Evolutionary conservation across 2,113 vertebrate genomes (phyloP), one percentile per base, ranked within the genome.

Genomic region (Brachirus orientalis): DNA sequence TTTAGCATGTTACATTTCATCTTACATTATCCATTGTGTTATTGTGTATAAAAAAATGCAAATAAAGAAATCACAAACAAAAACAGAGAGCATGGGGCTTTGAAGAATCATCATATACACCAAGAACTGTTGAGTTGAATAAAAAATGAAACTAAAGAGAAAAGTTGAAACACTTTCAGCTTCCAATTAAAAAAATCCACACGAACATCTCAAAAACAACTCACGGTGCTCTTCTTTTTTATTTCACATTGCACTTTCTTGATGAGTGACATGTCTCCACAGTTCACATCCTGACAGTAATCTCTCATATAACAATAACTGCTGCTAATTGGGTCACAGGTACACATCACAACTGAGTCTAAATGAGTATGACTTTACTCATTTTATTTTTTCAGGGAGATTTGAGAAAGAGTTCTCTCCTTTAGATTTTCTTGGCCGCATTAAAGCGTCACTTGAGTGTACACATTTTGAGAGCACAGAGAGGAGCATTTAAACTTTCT

Each of bases 301-400:
- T 40, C 33, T 51, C 16, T 66, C 19, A 28, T 46, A 9, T 11
- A 45, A 51, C 35, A 19, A 50, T 16, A 22, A 17, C 2, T 10
- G 38, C 40, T 44, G 20, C 17, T 47, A 12, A 51, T 17, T 64
- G 52, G 22, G 43, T 57, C 20, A 50, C 55, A 36, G 48, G 14
- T 4, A 43, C 40, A 46, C 41, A 33, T 54, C 60, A 43, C 36
- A 18, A 36, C 36, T 56, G 61, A 59, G 47, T 52, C 36, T 52
- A n/a, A 45, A 12, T 22, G 14, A 45, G 6, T 12, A 16, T 10
- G 28, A 18, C n/a, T 72, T 58, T 40, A 46, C 18, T 83, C n/a
- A n/a, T 65, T 44, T 52, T 43, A 46, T 17, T 8, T 36, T 40
- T 69, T 6, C 18, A 57, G 6, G 37, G 5, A 35, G 50, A 63